Conservation (phyloP, 1,140 invertebrate genomes). For the Agrypnia vestita region DNA sequence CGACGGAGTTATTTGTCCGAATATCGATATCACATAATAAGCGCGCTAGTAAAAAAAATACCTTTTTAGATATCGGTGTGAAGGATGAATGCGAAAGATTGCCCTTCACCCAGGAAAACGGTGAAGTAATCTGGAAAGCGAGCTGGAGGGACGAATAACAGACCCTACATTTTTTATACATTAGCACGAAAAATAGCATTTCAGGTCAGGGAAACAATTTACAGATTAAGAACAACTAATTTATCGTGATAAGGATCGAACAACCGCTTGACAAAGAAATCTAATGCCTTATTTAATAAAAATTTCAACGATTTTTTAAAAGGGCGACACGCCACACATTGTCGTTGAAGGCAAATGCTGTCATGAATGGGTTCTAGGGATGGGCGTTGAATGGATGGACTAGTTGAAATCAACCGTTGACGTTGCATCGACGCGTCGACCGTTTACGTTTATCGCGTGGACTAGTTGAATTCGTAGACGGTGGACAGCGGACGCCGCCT, state of each 20-base stretch:
- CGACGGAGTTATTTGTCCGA: slow-evolving; percentile 2
- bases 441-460: no score
- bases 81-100: slow-evolving; percentile 6
- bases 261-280: slow-evolving; percentile 5
- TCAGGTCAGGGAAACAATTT: neutral
- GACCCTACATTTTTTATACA: neutral
- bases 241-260: slow-evolving; percentile 13
- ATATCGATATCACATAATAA: neutral
- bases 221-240: slow-evolving; percentile 18
- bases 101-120: slow-evolving; percentile 1
- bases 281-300: no score
- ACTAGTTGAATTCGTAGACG: no score
- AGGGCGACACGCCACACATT: no score
- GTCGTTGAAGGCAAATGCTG: no score
- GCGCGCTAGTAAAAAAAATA: no score
- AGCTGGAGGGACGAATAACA: neutral
- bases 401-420: no score
- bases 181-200: neutral
- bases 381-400: no score
- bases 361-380: no score
- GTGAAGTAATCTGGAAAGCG: neutral
- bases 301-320: no score
- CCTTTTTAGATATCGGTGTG: neutral
- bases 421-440: no score
- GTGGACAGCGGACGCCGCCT: no score